Percentiles rank a stretch among this genome's conserved stretches.
Conservation (phyloP, 1,140 invertebrate genomes). For the Amyelois transitella region DNA sequence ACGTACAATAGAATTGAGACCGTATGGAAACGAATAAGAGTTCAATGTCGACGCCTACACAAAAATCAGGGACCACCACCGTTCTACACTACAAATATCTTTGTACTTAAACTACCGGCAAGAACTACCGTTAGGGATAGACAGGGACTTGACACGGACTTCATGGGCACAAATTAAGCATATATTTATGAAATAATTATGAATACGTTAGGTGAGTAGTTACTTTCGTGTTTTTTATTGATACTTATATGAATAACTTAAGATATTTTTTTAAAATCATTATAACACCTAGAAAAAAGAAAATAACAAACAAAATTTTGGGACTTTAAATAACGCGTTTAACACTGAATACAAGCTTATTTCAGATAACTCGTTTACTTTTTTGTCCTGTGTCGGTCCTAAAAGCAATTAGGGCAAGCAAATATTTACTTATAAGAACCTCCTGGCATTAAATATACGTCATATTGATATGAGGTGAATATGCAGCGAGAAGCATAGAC, state of each 20-base stretch:
- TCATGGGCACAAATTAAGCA: not conserved
- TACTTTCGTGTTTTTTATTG: no score
- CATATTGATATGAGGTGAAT: no score
- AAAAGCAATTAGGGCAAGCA: not conserved
- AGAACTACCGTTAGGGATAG: conserved; percentile 16
- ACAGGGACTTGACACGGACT: not conserved
- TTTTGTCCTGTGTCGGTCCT: not conserved
- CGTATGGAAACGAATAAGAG: conserved; percentile 10
- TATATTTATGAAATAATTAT: conserved; percentile 11
- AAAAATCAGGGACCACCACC: not conserved
- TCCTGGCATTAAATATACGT: no score
- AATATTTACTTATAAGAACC: no score
- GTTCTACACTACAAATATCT: conserved; percentile 1
- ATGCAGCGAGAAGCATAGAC: no score
- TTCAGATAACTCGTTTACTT: not conserved
- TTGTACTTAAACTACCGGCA: conserved; percentile 25
- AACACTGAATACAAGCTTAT: not conserved
- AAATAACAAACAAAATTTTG: no score
- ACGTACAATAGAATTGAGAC: conserved; percentile 15
- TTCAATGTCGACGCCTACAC: not conserved
- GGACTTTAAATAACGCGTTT: not conserved
- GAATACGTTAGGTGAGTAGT: not conserved
- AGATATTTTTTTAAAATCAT: no score
- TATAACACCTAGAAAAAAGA: no score
- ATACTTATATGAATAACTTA: no score